Evolutionary conservation across 1,140 invertebrate species (phyloP).

Genomic region (Caenorhabditis remanei): DNA sequence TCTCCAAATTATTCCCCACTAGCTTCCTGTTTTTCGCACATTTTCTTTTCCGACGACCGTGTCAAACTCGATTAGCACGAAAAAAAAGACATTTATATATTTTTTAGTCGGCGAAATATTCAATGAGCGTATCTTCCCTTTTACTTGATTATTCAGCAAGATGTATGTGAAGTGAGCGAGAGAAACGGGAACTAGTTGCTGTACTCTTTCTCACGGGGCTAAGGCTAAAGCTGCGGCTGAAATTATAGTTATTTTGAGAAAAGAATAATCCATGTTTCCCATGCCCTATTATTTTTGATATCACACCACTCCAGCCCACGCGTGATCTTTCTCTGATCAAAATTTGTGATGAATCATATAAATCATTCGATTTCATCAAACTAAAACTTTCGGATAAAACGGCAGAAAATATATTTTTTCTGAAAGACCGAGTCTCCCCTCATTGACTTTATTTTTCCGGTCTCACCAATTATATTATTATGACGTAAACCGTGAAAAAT

Average conservation of each 20-base stretch:
- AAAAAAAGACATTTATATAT: background rate
- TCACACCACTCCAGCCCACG: too few relatives aligned
- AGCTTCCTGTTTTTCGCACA: background rate
- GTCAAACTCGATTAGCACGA: conserved; percentile 10
- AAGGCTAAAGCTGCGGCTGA: too few relatives aligned
- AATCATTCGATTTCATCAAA: too few relatives aligned
- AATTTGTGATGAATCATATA: too few relatives aligned
- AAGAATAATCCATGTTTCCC: too few relatives aligned
- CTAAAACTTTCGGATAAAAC: too few relatives aligned
- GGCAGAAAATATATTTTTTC: too few relatives aligned
- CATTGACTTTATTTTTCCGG: background rate
- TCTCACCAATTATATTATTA: background rate
- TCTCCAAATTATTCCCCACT: background rate
- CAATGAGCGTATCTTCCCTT: background rate
- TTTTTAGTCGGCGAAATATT: conserved; percentile 25
- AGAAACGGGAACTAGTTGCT: background rate
- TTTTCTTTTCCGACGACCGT: background rate
- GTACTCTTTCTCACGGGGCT: background rate
- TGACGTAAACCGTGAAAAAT: too few relatives aligned
- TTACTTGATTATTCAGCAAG: conserved; percentile 15
- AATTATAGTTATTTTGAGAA: too few relatives aligned
- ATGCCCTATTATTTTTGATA: too few relatives aligned
- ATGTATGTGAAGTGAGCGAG: background rate
- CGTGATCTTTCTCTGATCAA: too few relatives aligned
- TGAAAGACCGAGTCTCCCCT: background rate